Base-by-base conservation (phyloP, 2,888 invertebrate species). In the Craniophora ligustri region DNA sequence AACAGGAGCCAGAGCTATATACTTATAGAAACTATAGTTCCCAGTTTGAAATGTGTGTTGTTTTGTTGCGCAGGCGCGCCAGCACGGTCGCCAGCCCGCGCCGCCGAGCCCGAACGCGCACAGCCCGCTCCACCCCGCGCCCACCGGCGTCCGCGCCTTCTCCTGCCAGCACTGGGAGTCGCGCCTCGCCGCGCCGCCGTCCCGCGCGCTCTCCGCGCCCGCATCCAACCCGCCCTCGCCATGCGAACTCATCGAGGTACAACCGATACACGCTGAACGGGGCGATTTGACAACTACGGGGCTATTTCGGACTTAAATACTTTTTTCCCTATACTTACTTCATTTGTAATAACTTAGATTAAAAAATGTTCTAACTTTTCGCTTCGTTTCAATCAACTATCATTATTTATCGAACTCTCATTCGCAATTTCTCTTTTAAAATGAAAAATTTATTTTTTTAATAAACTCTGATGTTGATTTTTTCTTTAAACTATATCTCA, bases 81-180 rank as follows among this genome's bases (percentile, higher is more conserved):
- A 93, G 91, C 94, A 93, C 94, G 89, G 92, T 88, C 92, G 91
- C 82, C 90, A 85, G 86, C 91, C 91, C 83, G 89, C 85, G 91
- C 92, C 88, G 94, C 87, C 84, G 90, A 93, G 89, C 87, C 92
- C 86, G 94, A 92, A 77, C 85, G 86, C 80, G 89, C 88, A 72
- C 91, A 94, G 87, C 82, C 92, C 92, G 81, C 79, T 92, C 87
- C 88, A 94, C 91, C 87, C 94, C 88, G 86, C 93, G 80, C 94
- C 93, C 74, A 90, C 86, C 88, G 94, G 92, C 88, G 94, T 94
- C 86, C 94, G 92, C 85, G 93, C 90, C 76, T 95, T 89, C 93
- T 94, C 91, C 85, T 95, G 91, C 93, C 94, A 91, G 87, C 95
- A 93, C 84, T 95, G 89, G 94, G 95, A 94, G 84, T 89, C 94